These are phyloP conservation scores for Polymixis lichenea DNA, from an alignment of 2,888 invertebrate genomes.

Conservation along the genomic window DNA sequence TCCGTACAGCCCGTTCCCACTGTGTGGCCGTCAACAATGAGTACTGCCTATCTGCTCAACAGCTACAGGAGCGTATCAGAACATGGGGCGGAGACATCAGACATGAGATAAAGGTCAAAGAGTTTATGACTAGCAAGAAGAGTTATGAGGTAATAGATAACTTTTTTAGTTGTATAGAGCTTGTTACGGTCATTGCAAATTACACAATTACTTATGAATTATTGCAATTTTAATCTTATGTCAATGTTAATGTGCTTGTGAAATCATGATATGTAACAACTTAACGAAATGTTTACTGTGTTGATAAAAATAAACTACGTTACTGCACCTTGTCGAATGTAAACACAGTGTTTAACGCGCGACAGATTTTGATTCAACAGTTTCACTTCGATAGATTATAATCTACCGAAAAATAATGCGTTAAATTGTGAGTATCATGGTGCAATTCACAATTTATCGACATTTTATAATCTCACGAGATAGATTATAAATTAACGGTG, in stretches of 20 bases:
- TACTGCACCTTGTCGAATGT: too few relatives aligned
- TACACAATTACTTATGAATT: too few relatives aligned
- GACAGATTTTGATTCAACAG: too few relatives aligned
- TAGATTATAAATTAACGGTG: too few relatives aligned
- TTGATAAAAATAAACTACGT: not conserved
- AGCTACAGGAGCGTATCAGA: conserved; percentile 80
- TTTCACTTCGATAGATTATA: too few relatives aligned
- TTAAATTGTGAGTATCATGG: too few relatives aligned
- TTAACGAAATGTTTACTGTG: not conserved
- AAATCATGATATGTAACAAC: not conserved
- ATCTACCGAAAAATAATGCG: too few relatives aligned
- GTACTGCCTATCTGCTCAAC: conserved; percentile 84
- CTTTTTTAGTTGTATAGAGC: not conserved
- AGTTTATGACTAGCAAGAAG: conserved; percentile 95
- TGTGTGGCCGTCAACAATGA: conserved; percentile 78
- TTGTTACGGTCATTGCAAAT: not conserved
- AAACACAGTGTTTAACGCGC: too few relatives aligned
- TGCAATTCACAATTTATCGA: too few relatives aligned
- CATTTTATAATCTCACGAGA: too few relatives aligned
- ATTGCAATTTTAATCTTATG: too few relatives aligned
- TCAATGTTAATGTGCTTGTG: not conserved
- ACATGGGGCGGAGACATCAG: conserved; percentile 78
- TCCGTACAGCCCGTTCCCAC: conserved; percentile 73
- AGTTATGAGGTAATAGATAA: conserved; percentile 92
- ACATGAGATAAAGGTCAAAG: conserved; percentile 87